Base-by-base conservation (phyloP, 1,140 invertebrate genomes). In the Drosophila azteca region DNA sequence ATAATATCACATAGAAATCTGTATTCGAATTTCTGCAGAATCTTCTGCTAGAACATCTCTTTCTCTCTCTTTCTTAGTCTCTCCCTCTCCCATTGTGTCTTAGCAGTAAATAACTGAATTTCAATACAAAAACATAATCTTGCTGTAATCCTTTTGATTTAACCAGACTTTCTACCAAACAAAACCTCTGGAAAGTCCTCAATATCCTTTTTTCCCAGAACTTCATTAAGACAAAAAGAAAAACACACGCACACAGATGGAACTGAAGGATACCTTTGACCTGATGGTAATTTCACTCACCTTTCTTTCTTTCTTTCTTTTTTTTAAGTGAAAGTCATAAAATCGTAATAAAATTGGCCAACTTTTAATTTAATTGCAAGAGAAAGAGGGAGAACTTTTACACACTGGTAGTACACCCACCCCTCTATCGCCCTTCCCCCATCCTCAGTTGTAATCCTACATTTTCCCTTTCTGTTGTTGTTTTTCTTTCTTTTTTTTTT, bases 281-380 rank as follows among this genome's bases (percentile, higher is more conserved):
- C 51, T 63, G 52, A 53, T 57, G 69, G 59, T 58, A 57, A 76
- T 76, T 76, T 62, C 57, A 68, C 51, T 39, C 8, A 24, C 15
- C 45, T 43, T 44, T 58, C 8, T 11, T 15, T 44, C 1, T n/a
- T 45, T n/a, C n/a, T 39, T 26, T 7, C 17, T 1, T 26, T 45
- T 62, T 49, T 64, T 45, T 11, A 26, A 59, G 48, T 35, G 62
- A 74, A 63, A 73, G 55, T 83, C 79, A 88, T 88, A 87, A 87
- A 87, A 89, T 79, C 62, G 79, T 61, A 65, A 87, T 78, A 71
- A 81, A 80, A 78, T 82, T 48, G 52, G 52, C 71, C 31, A 88
- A 87, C 75, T 88, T 87, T 87, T 88, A 87, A 83, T 87, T 87
- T 83, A 83, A 88, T 87, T 79, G 66, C 63, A 41, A 48, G 24